Evolutionary conservation across 1,140 invertebrate species (phyloP).

Genomic region (honey bee (Apis mellifera)): DNA sequence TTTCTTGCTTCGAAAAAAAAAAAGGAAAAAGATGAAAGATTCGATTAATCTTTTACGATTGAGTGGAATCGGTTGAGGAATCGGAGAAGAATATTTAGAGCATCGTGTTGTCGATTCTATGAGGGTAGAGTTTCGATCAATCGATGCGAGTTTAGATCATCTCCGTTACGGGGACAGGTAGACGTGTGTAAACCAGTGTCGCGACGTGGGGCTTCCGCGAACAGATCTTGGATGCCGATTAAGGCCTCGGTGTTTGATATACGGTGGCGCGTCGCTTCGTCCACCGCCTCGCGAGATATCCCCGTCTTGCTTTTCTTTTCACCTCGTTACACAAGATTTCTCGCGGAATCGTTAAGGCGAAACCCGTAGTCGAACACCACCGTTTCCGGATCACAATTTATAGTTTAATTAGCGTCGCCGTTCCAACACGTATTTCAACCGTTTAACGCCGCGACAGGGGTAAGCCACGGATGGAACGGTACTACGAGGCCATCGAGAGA

Average conservation of each 20-base stretch:
- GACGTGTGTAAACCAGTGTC: slow-evolving; percentile 26
- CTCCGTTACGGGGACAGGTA: background rate
- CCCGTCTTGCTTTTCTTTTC: slow-evolving; percentile 39
- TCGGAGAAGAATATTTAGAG: no score
- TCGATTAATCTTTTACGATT: no score
- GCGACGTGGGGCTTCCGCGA: slow-evolving; percentile 25
- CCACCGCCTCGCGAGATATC: slow-evolving; percentile 2
- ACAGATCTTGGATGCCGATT: slow-evolving; percentile 47
- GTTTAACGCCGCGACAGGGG: slow-evolving; percentile 18
- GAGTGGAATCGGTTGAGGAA: no score
- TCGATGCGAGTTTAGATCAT: background rate
- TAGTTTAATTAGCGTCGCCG: slow-evolving; percentile 46
- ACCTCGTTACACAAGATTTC: slow-evolving; percentile 40
- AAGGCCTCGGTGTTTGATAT: slow-evolving; percentile 39
- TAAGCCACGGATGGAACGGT: background rate
- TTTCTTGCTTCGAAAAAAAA: no score
- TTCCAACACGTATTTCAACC: slow-evolving; percentile 37
- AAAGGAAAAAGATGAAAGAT: no score
- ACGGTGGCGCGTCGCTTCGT: slow-evolving; percentile 15
- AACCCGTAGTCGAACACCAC: slow-evolving; percentile 2
- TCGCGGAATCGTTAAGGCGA: slow-evolving; percentile 43
- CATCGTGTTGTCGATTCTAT: no score
- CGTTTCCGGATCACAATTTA: slow-evolving; percentile 49
- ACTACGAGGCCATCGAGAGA: background rate
- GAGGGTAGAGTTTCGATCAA: background rate